Evolutionary conservation across 2,888 invertebrate genomes (phyloP), one percentile per base, ranked within the genome.

Genomic region (Psylliodes chrysocephalus): DNA sequence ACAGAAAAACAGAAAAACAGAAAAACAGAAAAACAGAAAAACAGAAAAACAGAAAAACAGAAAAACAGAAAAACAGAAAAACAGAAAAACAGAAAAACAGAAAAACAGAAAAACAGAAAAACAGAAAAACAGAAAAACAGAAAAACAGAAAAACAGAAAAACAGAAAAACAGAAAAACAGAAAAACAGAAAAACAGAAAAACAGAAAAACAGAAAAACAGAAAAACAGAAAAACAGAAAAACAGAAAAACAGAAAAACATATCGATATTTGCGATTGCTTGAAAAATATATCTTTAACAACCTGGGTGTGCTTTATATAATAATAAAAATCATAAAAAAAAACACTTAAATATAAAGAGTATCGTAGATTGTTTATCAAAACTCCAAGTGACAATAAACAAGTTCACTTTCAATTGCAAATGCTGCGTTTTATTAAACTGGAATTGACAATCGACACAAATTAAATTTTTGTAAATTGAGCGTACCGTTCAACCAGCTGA

Each of bases 1-100:
- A 57, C 33, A 57, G 59, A 57, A 51, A 57, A 51, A 57, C 33
- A 57, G 59, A 57, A 51, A 57, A 51, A 57, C 33, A 57, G 59
- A 57, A 51, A 57, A 51, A 57, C 33, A 51, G 59, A 57, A 51
- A 57, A 33, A 57, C 33, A 51, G 59, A 57, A 51, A 51, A 51
- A 57, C 33, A 51, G 59, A 57, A 57, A 57, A 51, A 51, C 33
- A 51, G 59, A 57, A 51, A 57, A 51, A 57, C 33, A 51, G 59
- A 57, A 51, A 57, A 51, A 57, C 33, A 51, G 59, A 57, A 57
- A 57, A 51, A 57, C 33, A 51, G 59, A 57, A 51, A 57, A 51
- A 57, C 33, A 51, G 59, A 57, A 51, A 57, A 51, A 57, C 33
- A 44, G 55, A 55, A 55, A 55, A 44, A 55, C 44, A 55, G 55